Conservation (phyloP, 1,140 invertebrate species). For the Drosophila kanapiae region DNA sequence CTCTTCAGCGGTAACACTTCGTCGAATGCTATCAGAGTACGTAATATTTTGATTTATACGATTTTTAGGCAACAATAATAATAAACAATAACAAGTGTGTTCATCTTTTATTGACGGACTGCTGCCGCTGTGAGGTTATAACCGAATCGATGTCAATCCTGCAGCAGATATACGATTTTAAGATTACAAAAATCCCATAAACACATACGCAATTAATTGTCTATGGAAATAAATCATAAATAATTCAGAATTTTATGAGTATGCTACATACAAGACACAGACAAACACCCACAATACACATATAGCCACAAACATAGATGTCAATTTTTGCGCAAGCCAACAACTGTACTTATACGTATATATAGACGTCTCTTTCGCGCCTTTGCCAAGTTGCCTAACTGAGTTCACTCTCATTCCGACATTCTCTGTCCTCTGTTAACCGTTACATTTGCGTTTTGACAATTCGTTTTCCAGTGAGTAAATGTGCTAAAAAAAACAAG, state of each 20-base stretch:
- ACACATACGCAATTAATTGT: conserved; percentile 36
- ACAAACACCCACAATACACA: conserved; percentile 21
- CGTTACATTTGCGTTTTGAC: conserved; percentile 18
- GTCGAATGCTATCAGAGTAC: conserved; percentile 13
- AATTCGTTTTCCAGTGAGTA: conserved; percentile 37
- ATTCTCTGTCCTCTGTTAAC: conserved; percentile 17
- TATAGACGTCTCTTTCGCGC: conserved; percentile 63
- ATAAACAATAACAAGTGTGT: conserved; percentile 17
- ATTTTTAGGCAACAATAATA: background rate
- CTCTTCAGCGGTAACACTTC: conserved; percentile 12
- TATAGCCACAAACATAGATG: conserved; percentile 59
- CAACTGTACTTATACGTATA: conserved; percentile 35
- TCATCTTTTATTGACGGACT: conserved; percentile 22
- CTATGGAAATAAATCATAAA: conserved; percentile 26
- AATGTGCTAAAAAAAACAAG: conserved; percentile 44
- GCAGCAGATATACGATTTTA: conserved; percentile 60
- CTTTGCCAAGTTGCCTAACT: conserved; percentile 78
- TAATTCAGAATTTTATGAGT: conserved; percentile 31
- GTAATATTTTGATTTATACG: background rate
- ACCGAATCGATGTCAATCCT: conserved; percentile 17
- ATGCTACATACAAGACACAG: conserved; percentile 25
- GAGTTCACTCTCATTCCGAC: conserved; percentile 57
- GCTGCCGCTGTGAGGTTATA: conserved; percentile 19
- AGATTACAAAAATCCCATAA: conserved; percentile 8
- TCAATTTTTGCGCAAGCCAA: conserved; percentile 69